A percentile compares a stretch with the other conserved stretches of the same genome.
Conservation (phyloP, 2,113 vertebrate genomes). For the Actinemys pallida region DNA sequence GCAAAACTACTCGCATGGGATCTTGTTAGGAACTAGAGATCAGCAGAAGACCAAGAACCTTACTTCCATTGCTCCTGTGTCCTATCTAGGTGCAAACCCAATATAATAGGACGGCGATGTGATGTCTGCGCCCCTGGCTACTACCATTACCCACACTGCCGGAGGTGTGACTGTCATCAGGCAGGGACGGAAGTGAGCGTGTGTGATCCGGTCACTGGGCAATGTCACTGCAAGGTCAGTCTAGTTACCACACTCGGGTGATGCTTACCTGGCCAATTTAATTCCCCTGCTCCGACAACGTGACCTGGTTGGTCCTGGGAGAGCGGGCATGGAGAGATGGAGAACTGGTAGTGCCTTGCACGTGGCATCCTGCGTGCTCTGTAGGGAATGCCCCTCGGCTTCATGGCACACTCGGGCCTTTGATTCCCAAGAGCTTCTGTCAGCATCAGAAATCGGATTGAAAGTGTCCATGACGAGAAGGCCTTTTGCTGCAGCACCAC, state of each 20-base stretch:
- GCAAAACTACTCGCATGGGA: neutral
- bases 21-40: neutral
- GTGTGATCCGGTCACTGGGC: conserved; percentile 88
- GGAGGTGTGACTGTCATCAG: conserved; percentile 88
- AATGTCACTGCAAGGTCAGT: conserved; percentile 94
- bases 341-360: no score
- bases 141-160: conserved; percentile 90
- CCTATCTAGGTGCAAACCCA: conserved; percentile 88
- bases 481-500: accelerated
- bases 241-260: accelerated
- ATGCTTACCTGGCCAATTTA: accelerated
- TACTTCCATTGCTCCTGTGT: accelerated
- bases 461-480: neutral
- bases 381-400: neutral
- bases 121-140: conserved; percentile 90
- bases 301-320: neutral
- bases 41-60: neutral
- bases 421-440: neutral
- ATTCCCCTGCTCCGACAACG: neutral
- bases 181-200: conserved; percentile 84
- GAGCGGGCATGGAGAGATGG: accelerated
- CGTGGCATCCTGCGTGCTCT: neutral
- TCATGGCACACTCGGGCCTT: neutral
- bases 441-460: neutral
- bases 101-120: conserved; percentile 90